Base-by-base conservation (phyloP, 2,113 vertebrate genomes). In the Apodemus sylvaticus region DNA sequence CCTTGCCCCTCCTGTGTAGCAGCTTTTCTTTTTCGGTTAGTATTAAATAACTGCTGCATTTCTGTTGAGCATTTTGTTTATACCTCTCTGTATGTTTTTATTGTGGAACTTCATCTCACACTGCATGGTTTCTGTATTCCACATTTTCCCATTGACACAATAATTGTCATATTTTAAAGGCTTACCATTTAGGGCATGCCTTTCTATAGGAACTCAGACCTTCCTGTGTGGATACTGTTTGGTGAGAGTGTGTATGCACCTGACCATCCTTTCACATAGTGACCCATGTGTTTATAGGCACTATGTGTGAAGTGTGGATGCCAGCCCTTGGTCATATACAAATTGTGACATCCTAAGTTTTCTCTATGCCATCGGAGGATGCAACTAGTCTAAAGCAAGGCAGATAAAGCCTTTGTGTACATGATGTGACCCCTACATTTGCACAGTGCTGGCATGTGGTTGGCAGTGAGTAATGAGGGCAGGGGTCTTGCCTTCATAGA, bases 241-340 rank as follows among this genome's bases (percentile, higher is more conserved):
- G 10, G n/a, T n/a, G n/a, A n/a, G n/a, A n/a, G 3, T 76, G 14
- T 74, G 34, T 66, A 3, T 45, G 36, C 1, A 34, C 45, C 22
- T 34, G 6, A 79, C 17, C 22, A 6, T 71, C 31, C 48, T 93
- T 62, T 58, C 29, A 7, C 20, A 0, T 0, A 13, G 34, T 3
- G 48, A 3, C 29, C 51, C 14, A 2, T 4, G 22, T 42, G 19
- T 79, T 88, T 36, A 4, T 31, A 79, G 0, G 22, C 89, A 3
- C 11, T 10, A 0, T 24, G 20, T 77, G 39, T 1, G 17, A 0
- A 3, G 36, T 20, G 0, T 42, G 11, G 34, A 12, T 0, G 3
- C 29, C 19, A 36, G 36, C 45, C 36, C 53, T 20, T 74, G 55
- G 85, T 16, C 48, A 36, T 58, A 16, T 9, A 9, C 26, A 71